Conservation (phyloP, 2,797 vertebrate species). For the Coilia nasus region DNA sequence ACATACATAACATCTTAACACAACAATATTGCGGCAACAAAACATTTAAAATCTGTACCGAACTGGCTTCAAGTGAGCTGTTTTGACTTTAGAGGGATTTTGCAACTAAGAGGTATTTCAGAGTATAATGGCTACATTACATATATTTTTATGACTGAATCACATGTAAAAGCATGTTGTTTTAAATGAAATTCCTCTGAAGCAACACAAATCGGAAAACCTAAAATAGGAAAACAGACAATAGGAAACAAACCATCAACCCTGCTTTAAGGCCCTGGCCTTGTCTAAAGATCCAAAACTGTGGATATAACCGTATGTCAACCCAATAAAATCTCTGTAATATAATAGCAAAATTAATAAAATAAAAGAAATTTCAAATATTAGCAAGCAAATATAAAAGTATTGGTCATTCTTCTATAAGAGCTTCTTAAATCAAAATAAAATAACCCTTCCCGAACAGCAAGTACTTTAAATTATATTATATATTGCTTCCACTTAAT, state of each 20-base stretch:
- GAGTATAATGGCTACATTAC: not conserved
- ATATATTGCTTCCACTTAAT: conserved; percentile 53
- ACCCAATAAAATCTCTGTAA: not conserved
- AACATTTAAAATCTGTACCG: conserved; percentile 7
- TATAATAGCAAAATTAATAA: not conserved
- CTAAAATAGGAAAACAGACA: not conserved
- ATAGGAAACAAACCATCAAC: not conserved
- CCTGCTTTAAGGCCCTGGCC: not conserved
- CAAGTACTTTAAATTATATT: conserved; percentile 50
- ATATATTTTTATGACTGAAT: no score
- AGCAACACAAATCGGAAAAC: not conserved
- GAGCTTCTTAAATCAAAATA: conserved; percentile 36
- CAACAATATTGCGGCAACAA: not conserved
- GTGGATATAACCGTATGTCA: not conserved
- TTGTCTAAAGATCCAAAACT: not conserved
- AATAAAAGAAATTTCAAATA: conserved; percentile 54
- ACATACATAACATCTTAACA: not conserved
- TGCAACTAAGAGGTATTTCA: not conserved
- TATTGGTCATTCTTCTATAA: conserved; percentile 48
- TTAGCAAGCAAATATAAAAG: conserved; percentile 61
- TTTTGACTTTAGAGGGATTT: not conserved
- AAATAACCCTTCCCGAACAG: conserved; percentile 51
- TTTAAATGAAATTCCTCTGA: not conserved
- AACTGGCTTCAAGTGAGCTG: conserved; percentile 2
- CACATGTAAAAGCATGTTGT: not conserved